Evolutionary conservation across 2,113 vertebrate species (phyloP).

Genomic region (Sapayoa aenigma): DNA sequence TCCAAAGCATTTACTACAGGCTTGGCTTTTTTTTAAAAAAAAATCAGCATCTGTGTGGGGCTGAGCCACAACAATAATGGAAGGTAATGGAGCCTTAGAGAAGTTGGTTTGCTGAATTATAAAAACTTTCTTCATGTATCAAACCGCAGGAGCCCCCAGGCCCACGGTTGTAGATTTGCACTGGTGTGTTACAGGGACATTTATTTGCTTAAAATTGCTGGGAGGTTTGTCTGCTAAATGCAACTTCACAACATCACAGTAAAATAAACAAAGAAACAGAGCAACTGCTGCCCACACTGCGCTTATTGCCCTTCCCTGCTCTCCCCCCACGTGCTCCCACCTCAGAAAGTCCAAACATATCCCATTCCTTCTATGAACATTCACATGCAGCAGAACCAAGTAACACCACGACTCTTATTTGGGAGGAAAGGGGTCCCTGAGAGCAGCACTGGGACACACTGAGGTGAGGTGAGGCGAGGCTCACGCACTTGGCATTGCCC

Average conservation of each 20-base stretch:
- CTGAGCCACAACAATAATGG: background rate
- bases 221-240: background rate
- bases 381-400: background rate
- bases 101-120: background rate
- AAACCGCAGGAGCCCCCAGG: background rate
- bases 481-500: slow-evolving; percentile 82
- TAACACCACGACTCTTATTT: background rate
- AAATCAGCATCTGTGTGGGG: background rate
- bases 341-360: slow-evolving; percentile 9
- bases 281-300: background rate
- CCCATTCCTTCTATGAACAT: background rate
- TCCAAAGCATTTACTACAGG: background rate
- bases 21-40: background rate
- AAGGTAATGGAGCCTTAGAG: background rate
- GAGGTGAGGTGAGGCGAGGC: background rate
- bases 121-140: background rate
- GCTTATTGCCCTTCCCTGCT: slow-evolving; percentile 1
- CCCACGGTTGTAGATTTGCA: background rate
- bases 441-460: background rate
- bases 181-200: background rate
- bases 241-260: background rate
- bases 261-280: background rate
- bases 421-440: background rate
- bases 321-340: background rate
- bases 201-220: background rate